Conservation (phyloP, 2,888 invertebrate species). For the Acrobeloides nanus region DNA sequence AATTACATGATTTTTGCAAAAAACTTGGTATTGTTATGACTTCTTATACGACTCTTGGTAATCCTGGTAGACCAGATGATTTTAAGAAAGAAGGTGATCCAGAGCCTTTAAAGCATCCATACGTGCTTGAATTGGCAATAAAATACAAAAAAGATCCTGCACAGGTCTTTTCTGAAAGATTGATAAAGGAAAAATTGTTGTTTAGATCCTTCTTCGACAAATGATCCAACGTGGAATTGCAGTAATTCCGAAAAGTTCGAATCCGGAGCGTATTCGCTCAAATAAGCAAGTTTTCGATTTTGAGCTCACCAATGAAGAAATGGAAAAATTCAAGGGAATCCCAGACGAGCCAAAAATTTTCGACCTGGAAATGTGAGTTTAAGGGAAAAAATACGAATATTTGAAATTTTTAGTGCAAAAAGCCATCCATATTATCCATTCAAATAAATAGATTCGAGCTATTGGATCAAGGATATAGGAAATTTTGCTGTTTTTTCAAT, state of each 20-base stretch:
- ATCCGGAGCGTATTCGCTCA: conserved; percentile 28
- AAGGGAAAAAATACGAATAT: neutral
- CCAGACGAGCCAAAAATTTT: neutral
- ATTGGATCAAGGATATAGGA: too few species aligned
- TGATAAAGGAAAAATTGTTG: too few species aligned
- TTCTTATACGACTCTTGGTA: conserved; percentile 32
- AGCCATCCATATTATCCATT: neutral
- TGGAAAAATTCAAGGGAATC: conserved; percentile 16
- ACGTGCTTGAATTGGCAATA: conserved; percentile 25
- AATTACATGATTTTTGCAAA: conserved; percentile 62
- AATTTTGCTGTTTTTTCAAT: too few species aligned
- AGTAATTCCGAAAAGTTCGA: conserved; percentile 32
- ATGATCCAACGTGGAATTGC: conserved; percentile 33
- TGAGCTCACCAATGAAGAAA: conserved; percentile 25
- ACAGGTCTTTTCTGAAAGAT: conserved; percentile 28
- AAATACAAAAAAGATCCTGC: conserved; percentile 33
- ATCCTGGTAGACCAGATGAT: conserved; percentile 27
- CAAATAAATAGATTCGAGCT: too few species aligned
- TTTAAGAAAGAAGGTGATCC: too few species aligned
- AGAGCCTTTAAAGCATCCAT: conserved; percentile 12
- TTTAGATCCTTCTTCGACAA: too few species aligned
- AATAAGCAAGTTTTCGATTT: conserved; percentile 34
- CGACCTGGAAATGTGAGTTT: conserved; percentile 2
- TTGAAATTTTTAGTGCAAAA: neutral
- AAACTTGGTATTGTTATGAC: conserved; percentile 60